A percentile compares a stretch with the other conserved stretches of the same genome.
Conservation (phyloP, 2,113 vertebrate species). For the Chionis minor region DNA sequence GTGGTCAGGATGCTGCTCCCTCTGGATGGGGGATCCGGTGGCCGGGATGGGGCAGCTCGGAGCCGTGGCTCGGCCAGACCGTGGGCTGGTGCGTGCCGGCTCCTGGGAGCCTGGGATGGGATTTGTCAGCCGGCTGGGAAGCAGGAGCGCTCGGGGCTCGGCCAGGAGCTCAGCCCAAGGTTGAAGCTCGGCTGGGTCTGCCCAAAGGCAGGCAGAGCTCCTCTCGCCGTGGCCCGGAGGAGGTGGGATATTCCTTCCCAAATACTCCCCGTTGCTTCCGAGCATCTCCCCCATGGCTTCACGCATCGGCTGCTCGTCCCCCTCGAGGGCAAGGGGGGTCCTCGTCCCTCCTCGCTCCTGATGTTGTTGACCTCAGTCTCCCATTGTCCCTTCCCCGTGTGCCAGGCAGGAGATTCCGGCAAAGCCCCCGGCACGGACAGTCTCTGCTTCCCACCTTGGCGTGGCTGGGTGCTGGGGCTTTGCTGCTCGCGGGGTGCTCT, state of each 20-base stretch:
- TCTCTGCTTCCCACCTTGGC: neutral
- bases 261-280: rapidly evolving
- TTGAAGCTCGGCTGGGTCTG: neutral
- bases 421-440: neutral
- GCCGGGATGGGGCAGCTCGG: neutral
- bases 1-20: neutral
- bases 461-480: neutral
- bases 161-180: neutral
- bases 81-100: neutral
- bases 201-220: neutral
- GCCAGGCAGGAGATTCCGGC: neutral
- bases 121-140: neutral
- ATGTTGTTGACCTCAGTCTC: rapidly evolving
- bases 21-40: rapidly evolving
- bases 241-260: rapidly evolving
- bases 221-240: rapidly evolving
- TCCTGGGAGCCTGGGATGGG: neutral
- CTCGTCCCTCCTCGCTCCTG: rapidly evolving
- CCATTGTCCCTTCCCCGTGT: neutral
- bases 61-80: neutral
- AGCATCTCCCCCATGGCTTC: neutral
- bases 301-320: neutral
- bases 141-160: neutral
- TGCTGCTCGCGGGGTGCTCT: neutral
- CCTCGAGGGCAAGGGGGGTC: neutral